A percentile compares a stretch with the other conserved stretches of the same genome.
These are phyloP conservation scores for Phenganax subtilis DNA, from an alignment of 92 coral and sea anemone genomes.

Conservation along the genomic window DNA sequence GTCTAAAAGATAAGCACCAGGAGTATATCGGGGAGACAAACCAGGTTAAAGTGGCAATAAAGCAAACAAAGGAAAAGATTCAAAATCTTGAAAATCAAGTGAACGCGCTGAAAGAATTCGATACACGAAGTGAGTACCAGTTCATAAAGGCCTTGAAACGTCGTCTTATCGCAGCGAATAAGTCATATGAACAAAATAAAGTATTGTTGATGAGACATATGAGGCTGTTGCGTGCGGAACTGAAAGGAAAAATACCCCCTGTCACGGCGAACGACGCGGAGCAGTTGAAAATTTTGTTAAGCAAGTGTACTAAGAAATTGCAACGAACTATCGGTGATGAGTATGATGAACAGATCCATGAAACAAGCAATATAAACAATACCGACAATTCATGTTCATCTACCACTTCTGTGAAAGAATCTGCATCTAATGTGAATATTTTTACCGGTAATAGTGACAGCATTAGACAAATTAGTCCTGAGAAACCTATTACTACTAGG, in stretches of 20 bases:
- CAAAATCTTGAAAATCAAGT: no score
- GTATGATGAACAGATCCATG: neutral
- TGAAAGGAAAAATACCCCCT: neutral
- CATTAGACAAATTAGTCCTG: no score
- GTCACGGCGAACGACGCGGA: neutral
- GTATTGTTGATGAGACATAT: conserved; percentile 3
- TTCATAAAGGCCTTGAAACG: no score
- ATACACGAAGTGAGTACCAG: no score
- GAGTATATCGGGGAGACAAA: no score
- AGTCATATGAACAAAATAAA: neutral
- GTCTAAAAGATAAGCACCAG: no score
- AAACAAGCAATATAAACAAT: neutral
- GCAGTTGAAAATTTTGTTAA: neutral
- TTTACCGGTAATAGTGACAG: neutral
- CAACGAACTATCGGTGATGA: no score
- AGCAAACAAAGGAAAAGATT: no score
- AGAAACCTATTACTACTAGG: no score
- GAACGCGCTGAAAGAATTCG: no score
- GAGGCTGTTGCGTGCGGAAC: neutral
- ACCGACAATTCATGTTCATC: neutral
- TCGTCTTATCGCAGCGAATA: neutral
- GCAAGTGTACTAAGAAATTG: no score
- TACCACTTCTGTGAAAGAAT: conserved; percentile 1
- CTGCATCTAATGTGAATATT: neutral
- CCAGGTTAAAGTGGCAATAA: no score